These are phyloP conservation scores for Ctenosaura bakeri DNA, from an alignment of 2,797 vertebrate genomes.

Conservation along the genomic window DNA sequence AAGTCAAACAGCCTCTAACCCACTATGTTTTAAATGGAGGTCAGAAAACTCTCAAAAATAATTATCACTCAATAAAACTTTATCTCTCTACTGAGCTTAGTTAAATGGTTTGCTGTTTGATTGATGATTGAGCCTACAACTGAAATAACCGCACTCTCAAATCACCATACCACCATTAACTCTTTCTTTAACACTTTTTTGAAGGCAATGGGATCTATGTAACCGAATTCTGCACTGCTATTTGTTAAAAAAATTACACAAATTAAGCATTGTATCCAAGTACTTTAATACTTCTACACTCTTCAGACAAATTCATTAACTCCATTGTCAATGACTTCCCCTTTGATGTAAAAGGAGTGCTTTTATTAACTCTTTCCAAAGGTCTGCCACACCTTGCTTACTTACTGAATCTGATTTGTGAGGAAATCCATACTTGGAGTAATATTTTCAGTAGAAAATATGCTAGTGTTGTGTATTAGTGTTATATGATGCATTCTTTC, in stretches of 20 bases:
- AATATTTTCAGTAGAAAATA: conserved; percentile 9
- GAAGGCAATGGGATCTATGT: background rate
- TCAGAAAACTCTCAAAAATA: background rate
- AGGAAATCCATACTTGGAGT: background rate
- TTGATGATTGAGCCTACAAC: background rate
- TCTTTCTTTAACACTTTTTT: background rate
- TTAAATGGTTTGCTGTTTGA: background rate
- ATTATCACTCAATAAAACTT: background rate
- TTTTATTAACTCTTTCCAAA: background rate
- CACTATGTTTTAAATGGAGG: background rate
- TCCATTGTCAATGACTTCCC: background rate
- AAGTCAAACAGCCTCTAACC: background rate
- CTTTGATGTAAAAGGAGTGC: background rate
- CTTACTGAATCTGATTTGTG: background rate
- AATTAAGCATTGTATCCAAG: background rate
- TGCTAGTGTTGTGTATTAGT: conserved; percentile 13
- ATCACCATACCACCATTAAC: background rate
- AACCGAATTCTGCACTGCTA: background rate
- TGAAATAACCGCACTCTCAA: background rate
- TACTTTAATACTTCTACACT: background rate
- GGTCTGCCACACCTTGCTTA: background rate
- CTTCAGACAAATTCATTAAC: background rate
- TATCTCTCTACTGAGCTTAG: background rate
- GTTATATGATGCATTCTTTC: background rate
- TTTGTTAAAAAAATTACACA: background rate